Conservation (phyloP, 2,888 invertebrate species). For the Dryobota labecula region DNA sequence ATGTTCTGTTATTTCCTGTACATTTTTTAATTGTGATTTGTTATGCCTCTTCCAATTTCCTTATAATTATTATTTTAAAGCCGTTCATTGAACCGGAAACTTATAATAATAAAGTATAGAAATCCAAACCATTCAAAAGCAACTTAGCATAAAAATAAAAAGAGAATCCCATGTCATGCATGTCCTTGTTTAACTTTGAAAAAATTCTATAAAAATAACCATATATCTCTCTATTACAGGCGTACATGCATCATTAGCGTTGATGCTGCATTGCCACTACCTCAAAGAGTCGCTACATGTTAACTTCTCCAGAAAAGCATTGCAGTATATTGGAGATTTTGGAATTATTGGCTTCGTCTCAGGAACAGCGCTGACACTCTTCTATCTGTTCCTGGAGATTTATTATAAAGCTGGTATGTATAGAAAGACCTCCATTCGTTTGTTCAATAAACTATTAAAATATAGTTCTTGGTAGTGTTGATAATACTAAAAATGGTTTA, state of each 20-base stretch:
- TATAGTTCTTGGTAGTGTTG: neutral
- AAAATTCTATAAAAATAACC: neutral
- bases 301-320: slow-evolving; percentile 87
- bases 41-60: neutral
- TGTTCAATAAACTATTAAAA: neutral
- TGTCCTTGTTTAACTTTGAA: neutral
- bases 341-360: slow-evolving; percentile 87
- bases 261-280: slow-evolving; percentile 86
- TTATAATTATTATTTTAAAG: slow-evolving; percentile 1
- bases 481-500: neutral
- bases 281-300: slow-evolving; percentile 84
- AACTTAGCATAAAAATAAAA: neutral
- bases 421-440: neutral
- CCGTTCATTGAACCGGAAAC: neutral
- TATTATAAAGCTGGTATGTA: slow-evolving; percentile 85
- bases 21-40: neutral
- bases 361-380: slow-evolving; percentile 84
- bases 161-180: neutral
- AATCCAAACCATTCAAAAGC: neutral
- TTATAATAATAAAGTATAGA: neutral
- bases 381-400: slow-evolving; percentile 84
- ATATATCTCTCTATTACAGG: slow-evolving; percentile 70
- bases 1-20: slow-evolving; percentile 17
- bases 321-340: slow-evolving; percentile 86
- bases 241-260: slow-evolving; percentile 79